These are phyloP conservation scores for Acanthosoma haemorrhoidale DNA, from an alignment of 2,888 invertebrate genomes.

Conservation along the genomic window DNA sequence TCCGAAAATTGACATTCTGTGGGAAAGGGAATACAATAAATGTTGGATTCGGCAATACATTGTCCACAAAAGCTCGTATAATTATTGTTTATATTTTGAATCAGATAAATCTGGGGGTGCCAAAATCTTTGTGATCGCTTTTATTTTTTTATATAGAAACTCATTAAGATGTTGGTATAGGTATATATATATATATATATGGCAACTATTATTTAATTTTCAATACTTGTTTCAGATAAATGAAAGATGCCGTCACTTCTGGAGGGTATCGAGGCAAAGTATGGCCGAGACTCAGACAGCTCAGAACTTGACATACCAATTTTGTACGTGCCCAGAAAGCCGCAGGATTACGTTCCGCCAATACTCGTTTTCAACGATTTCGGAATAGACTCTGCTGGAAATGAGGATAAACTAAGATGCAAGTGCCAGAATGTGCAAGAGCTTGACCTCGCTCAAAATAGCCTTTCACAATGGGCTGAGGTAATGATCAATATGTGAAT, in stretches of 20 bases:
- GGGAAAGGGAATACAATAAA: too few relatives aligned
- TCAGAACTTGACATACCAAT: conserved; percentile 56
- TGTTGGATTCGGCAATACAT: too few relatives aligned
- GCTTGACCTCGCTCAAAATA: conserved; percentile 89
- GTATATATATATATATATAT: background rate
- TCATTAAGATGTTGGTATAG: too few relatives aligned
- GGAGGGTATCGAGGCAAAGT: conserved; percentile 85
- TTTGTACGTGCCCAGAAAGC: conserved; percentile 79
- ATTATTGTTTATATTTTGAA: too few relatives aligned
- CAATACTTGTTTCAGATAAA: conserved; percentile 42
- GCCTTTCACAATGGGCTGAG: conserved; percentile 82
- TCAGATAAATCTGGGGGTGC: too few relatives aligned
- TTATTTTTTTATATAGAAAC: too few relatives aligned
- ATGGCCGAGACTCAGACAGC: conserved; percentile 57
- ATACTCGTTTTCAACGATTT: conserved; percentile 84
- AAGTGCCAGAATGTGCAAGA: conserved; percentile 88
- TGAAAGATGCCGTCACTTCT: conserved; percentile 74
- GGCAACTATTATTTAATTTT: background rate
- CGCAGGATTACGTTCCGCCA: conserved; percentile 63
- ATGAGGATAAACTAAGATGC: conserved; percentile 68
- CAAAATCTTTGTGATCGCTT: too few relatives aligned
- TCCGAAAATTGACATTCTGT: too few relatives aligned
- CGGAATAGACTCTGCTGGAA: conserved; percentile 84
- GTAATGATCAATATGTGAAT: conserved; percentile 52
- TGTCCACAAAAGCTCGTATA: too few relatives aligned